phyloP scores from a whole-genome alignment of 2,888 invertebrate species.

The Empis stercorea region DNA sequence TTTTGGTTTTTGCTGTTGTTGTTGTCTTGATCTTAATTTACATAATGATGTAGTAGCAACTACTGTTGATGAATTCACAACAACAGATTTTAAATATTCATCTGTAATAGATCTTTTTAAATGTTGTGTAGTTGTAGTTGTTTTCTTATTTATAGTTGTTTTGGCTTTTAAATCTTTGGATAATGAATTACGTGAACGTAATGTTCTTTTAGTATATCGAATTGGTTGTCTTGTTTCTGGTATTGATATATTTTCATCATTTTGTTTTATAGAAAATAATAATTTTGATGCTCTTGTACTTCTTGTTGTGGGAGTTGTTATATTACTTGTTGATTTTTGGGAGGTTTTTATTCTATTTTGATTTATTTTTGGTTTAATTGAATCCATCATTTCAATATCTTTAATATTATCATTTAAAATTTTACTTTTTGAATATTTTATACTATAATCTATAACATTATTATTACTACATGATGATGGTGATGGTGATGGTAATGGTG shows the following conservation, averaged over 20 bases:
- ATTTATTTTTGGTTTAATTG: constrained; percentile 1
- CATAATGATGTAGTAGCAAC: too few species aligned
- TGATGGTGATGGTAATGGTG: neutral
- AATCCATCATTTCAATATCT: too few species aligned
- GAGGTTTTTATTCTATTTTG: neutral
- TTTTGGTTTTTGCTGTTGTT: neutral
- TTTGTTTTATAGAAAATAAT: constrained; percentile 6
- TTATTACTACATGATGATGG: constrained; percentile 17
- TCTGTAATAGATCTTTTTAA: too few species aligned
- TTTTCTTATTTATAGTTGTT: constrained; percentile 7
- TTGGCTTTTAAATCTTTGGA: constrained; percentile 22
- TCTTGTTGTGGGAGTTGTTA: neutral
- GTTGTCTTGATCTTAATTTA: neutral
- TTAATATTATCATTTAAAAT: too few species aligned
- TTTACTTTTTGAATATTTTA: too few species aligned
- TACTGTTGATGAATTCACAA: neutral
- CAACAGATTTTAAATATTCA: too few species aligned
- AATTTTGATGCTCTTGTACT: neutral
- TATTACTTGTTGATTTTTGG: neutral
- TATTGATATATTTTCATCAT: constrained; percentile 10
- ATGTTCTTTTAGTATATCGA: constrained; percentile 29
- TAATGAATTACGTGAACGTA: constrained; percentile 27
- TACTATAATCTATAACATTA: too few species aligned
- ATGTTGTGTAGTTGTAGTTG: constrained; percentile 4
- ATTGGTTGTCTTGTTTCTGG: constrained; percentile 19